Evolutionary conservation across 1,140 invertebrate genomes (phyloP).

Genomic region (Ceratosolen fusciceps): DNA sequence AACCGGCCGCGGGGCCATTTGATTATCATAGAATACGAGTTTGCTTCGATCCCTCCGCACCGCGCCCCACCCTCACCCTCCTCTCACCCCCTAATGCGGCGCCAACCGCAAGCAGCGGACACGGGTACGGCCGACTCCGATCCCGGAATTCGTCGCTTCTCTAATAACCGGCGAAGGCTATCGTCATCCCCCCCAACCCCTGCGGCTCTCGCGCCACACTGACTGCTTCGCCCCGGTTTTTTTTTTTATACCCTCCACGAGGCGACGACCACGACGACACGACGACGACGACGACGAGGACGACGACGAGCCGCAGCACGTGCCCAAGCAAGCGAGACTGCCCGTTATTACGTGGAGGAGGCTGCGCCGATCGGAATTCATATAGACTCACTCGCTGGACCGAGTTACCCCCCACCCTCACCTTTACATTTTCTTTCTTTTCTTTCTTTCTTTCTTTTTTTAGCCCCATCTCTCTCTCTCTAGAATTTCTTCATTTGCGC

Average conservation of each 20-base stretch:
- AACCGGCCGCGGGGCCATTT: conserved; percentile 58
- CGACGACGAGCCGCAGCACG: background rate
- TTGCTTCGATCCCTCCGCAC: conserved; percentile 60
- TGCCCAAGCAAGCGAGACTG: background rate
- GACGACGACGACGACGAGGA: too few relatives aligned
- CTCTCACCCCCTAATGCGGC: background rate
- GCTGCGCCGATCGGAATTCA: conserved; percentile 21
- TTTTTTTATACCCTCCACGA: too few relatives aligned
- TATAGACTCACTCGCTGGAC: conserved; percentile 20
- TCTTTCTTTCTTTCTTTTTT: background rate
- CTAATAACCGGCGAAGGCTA: conserved; percentile 13
- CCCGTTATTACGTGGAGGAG: conserved; percentile 3
- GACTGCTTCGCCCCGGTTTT: background rate
- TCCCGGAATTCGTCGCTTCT: background rate
- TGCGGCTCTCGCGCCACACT: too few relatives aligned
- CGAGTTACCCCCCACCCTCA: background rate
- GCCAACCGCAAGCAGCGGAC: background rate
- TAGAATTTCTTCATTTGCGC: conserved; percentile 9
- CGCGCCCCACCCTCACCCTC: too few relatives aligned
- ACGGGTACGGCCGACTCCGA: background rate
- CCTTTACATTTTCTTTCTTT: background rate
- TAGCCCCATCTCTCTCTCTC: background rate
- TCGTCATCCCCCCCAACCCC: background rate
- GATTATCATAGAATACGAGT: conserved; percentile 70
- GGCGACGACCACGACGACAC: too few relatives aligned